Evolutionary conservation across 2,888 invertebrate species (phyloP).

Genomic region (Erynnis tages): DNA sequence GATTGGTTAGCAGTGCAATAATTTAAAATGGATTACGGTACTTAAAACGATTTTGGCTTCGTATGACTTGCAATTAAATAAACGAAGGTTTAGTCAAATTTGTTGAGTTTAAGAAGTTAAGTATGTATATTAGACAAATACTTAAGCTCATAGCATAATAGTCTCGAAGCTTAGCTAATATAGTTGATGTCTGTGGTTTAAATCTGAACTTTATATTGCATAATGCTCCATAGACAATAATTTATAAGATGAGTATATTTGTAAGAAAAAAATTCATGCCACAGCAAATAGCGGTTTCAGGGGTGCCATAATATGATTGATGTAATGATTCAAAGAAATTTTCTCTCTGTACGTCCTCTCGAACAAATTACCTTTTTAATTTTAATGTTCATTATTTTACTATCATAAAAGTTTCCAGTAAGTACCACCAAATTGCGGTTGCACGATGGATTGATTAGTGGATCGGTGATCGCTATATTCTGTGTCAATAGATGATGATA

Average conservation of each 20-base stretch:
- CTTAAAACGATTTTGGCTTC: neutral
- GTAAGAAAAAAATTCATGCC: neutral
- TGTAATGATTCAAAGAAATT: no score
- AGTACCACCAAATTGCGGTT: no score
- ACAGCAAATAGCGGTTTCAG: neutral
- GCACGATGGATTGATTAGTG: no score
- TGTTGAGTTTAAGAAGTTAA: neutral
- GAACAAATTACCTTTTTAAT: no score
- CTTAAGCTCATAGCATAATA: conserved; percentile 3
- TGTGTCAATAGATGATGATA: no score
- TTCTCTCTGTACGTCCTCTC: no score
- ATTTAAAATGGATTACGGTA: neutral
- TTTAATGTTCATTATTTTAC: no score
- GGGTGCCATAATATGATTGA: neutral
- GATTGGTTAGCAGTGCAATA: no score
- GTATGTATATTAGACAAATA: neutral
- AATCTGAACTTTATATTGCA: conserved; percentile 2
- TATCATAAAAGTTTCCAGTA: no score
- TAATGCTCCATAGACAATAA: conserved; percentile 1
- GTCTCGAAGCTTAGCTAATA: conserved; percentile 13
- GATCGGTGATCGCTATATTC: no score
- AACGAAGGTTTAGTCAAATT: neutral
- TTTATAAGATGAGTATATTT: neutral
- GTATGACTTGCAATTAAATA: neutral
- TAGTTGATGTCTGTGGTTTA: conserved; percentile 1